A percentile compares a stretch with the other conserved stretches of the same genome.
phyloP scores from a whole-genome alignment of 1,140 invertebrate genomes.

The Drosophila arizonae region DNA sequence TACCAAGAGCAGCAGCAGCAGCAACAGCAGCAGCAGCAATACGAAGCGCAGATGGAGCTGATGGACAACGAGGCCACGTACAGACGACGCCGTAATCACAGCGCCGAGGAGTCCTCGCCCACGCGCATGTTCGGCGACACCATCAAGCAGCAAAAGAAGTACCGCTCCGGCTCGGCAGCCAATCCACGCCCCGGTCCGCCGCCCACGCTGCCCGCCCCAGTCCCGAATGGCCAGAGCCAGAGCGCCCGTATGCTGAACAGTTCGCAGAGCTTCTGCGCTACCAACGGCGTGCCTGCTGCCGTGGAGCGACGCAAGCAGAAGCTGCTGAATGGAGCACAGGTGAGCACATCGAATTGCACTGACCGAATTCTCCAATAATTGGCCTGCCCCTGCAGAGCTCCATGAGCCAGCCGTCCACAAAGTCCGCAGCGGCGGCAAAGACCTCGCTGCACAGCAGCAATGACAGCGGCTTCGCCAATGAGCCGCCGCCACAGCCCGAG shows the following conservation, averaged over 20 bases:
- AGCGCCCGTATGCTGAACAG: conserved; percentile 83
- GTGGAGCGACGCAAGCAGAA: conserved; percentile 79
- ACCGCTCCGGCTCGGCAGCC: conserved; percentile 54
- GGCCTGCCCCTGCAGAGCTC: conserved; percentile 34
- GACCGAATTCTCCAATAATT: not conserved
- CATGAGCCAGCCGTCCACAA: conserved; percentile 52
- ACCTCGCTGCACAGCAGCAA: conserved; percentile 94
- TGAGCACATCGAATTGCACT: not conserved
- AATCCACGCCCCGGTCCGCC: conserved; percentile 84
- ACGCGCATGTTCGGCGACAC: conserved; percentile 85
- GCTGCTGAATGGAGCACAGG: conserved; percentile 68
- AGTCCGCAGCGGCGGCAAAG: conserved; percentile 84
- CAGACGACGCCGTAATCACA: conserved; percentile 70
- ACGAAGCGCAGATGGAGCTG: conserved; percentile 71
- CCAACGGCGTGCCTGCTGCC: conserved; percentile 68
- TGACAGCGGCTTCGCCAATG: conserved; percentile 95
- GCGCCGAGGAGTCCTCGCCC: conserved; percentile 84
- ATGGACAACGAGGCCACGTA: conserved; percentile 76
- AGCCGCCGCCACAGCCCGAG: conserved; percentile 92
- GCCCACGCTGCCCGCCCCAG: conserved; percentile 86
- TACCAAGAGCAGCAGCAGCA: conserved; percentile 64
- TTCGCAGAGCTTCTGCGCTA: conserved; percentile 84
- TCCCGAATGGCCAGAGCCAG: conserved; percentile 83
- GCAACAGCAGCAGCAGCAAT: conserved; percentile 64
- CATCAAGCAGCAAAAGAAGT: conserved; percentile 79